phyloP scores from a whole-genome alignment of 2,113 vertebrate genomes.

The Cricetomys ansorgei region DNA sequence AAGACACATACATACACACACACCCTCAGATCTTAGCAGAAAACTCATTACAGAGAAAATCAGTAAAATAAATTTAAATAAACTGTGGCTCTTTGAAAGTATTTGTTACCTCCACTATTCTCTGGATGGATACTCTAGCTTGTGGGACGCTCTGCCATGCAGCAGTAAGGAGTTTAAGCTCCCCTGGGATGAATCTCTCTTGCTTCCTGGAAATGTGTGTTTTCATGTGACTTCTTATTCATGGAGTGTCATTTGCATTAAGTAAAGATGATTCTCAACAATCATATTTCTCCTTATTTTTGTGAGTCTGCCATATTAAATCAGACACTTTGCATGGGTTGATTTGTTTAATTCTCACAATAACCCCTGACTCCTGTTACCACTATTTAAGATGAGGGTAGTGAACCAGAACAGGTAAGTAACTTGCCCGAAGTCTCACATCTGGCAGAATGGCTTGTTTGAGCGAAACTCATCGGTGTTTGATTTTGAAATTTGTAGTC shows the following conservation, averaged over 20 bases:
- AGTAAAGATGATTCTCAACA: neutral
- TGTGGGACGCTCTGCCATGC: neutral
- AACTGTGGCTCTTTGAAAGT: neutral
- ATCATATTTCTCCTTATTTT: constrained; percentile 38
- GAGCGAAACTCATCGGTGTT: neutral
- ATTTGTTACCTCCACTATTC: neutral
- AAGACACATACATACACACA: neutral
- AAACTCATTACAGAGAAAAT: constrained; percentile 38
- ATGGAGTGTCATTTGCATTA: neutral
- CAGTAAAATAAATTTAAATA: neutral
- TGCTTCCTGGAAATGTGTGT: constrained; percentile 40
- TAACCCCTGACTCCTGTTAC: neutral
- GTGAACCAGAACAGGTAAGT: neutral
- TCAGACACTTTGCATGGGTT: neutral
- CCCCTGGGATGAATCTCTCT: neutral
- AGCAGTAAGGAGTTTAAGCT: neutral
- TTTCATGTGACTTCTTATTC: constrained; percentile 44
- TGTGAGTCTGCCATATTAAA: neutral
- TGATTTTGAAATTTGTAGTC: neutral
- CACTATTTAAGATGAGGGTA: neutral
- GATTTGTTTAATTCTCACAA: neutral
- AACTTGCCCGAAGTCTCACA: neutral
- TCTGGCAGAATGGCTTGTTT: neutral
- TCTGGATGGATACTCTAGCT: neutral
- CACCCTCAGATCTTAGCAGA: neutral